Evolutionary conservation across 2,888 invertebrate species (phyloP), one percentile per base, ranked within the genome.

Genomic region (Scrobipalpa costella): DNA sequence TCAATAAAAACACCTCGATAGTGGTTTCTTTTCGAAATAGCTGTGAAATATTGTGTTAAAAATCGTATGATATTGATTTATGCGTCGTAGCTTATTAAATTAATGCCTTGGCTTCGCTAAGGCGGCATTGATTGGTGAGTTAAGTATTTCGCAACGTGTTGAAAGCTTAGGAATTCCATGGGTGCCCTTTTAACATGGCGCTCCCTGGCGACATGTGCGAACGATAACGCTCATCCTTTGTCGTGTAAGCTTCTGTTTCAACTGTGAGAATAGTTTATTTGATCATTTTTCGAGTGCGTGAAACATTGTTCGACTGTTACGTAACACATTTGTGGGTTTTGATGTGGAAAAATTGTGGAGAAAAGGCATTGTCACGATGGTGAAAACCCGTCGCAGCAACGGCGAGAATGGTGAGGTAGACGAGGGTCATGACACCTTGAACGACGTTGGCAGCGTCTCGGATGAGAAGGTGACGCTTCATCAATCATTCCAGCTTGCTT

Each of bases 371-470:
- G 78, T 81, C 80, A 85, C 85, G 80, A 92, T 92, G 92, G 92
- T 92, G 87, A 92, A 91, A 90, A 92, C 92, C 81, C 90, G 92
- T 76, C 91, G 92, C 79, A 92, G 92, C 85, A 90, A 90, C 76
- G 90, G 90, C 80, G 91, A 90, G 81, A 89, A 90, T 74, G 91
- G 90, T 78, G 91, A 91, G 79, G 84, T 87, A 78, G 90, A 90
- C 71, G 91, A 92, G 76, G 87, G 84, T 76, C 88, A 86, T 85
- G 86, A 86, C 76, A 81, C 84, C 74, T 76, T 85, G 73, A 90
- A 90, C 86, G 89, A 88, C 80, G 86, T 82, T 77, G 88, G 85
- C 80, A 90, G 88, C 83, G 85, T 89, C 69, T 88, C 87, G 70
- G 89, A 89, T 73, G 92, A 90, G 81, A 92, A 92, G 91, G 90